Base-by-base conservation (phyloP, 2,888 invertebrate species). In the Malthinus flaveolus region DNA sequence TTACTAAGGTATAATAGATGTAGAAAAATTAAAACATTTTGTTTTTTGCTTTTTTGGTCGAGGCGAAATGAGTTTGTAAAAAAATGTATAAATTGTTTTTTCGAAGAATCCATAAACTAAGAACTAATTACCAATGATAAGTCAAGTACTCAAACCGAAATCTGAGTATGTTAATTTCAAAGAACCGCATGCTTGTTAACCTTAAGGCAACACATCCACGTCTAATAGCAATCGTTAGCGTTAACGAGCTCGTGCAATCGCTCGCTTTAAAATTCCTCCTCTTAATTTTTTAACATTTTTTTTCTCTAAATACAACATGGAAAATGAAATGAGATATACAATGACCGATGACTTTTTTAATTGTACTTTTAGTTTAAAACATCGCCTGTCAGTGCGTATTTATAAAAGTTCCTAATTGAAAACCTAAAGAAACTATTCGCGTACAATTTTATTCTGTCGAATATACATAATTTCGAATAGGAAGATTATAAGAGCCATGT, bases 181-280 rank as follows among this genome's bases (percentile, higher is more conserved):
- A 59, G 59, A 47, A 55, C 59, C 59, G 55, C 54, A 50, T 51
- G 59, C 50, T 59, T 48, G 45, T 57, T 56, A 53, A 49, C 61
- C 56, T 32, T 31, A 23, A 32, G 61, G 56, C 56, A 36, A 49
- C 35, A 50, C 57, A 56, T 50, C 52, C 56, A 36, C 54, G 56
- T 61, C 56, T 56, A 56, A 56, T 61, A 53, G 45, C 53, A 61
- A 61, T 61, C 56, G 61, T 61, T 61, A 61, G 47, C 61, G 61
- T 51, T 61, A 61, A 61, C 61, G 61, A 61, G 56, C 56, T 49
- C 39, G 49, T 49, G 61, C 61, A 61, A 56, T 61, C 56, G 53
- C 52, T 56, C 49, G 52, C 56, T 56, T 56, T 49, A 60, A 56
- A 55, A 51, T 49, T 48, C 56, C 50, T 51, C 52, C 56, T 56